Evolutionary conservation across 2,113 vertebrate species (phyloP).

Genomic region (Oncorhynchus tshawytscha): DNA sequence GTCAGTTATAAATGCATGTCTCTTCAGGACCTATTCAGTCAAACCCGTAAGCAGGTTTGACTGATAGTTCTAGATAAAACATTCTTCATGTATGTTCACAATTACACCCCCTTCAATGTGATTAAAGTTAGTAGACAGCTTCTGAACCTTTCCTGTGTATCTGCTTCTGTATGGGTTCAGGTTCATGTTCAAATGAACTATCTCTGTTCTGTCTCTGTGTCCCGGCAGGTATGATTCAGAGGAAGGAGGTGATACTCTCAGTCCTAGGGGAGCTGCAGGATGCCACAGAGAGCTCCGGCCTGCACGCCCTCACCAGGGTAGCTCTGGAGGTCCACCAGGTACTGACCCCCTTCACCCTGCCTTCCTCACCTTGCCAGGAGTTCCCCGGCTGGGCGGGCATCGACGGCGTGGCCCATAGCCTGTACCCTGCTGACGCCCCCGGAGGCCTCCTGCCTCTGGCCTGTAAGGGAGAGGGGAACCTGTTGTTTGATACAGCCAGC

Average conservation of each 20-base stretch:
- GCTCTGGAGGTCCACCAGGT: constrained; percentile 79
- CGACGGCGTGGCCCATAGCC: constrained; percentile 78
- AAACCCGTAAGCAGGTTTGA: too few relatives aligned
- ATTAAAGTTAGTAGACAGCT: too few relatives aligned
- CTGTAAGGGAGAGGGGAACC: constrained; percentile 87
- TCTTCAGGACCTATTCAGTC: too few relatives aligned
- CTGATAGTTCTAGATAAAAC: too few relatives aligned
- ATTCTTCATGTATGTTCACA: too few relatives aligned
- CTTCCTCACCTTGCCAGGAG: constrained; percentile 68
- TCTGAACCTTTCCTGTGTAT: too few relatives aligned
- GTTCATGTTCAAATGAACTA: neutral
- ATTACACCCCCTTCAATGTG: too few relatives aligned
- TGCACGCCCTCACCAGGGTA: constrained; percentile 77
- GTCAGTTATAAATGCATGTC: too few relatives aligned
- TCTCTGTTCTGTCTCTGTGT: constrained; percentile 3
- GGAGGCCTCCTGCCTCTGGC: constrained; percentile 83
- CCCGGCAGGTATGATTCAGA: constrained; percentile 83
- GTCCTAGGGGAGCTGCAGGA: constrained; percentile 89
- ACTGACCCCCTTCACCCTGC: constrained; percentile 79
- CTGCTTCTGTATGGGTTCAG: neutral
- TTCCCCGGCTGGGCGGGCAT: constrained; percentile 80
- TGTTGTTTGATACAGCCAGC: constrained; percentile 88
- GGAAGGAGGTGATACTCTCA: constrained; percentile 84
- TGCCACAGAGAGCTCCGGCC: constrained; percentile 83
- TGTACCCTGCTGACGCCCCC: constrained; percentile 89